Evolutionary conservation across 2,113 vertebrate species (phyloP).

Genomic region (Panthera uncia): DNA sequence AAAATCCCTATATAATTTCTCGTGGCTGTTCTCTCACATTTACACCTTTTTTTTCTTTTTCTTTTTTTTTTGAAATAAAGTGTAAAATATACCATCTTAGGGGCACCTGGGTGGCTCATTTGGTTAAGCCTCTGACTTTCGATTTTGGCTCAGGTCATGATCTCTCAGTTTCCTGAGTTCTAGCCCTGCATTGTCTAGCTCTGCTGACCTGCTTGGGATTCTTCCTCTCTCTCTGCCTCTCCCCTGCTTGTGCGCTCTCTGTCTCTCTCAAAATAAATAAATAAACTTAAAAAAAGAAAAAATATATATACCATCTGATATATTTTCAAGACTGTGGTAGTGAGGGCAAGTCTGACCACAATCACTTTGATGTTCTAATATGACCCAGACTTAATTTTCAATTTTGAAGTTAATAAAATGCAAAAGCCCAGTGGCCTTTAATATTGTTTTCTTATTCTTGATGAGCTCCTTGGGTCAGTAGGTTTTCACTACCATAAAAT

Average conservation of each 20-base stretch:
- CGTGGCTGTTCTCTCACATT: background rate
- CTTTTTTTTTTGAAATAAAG: background rate
- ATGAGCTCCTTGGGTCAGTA: background rate
- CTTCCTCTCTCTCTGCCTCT: too few relatives aligned
- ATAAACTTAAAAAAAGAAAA: too few relatives aligned
- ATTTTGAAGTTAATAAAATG: slow-evolving; percentile 64
- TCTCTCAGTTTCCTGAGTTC: too few relatives aligned
- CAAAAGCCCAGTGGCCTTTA: slow-evolving; percentile 46
- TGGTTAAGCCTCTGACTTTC: too few relatives aligned
- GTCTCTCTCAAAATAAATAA: too few relatives aligned
- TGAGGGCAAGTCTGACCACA: background rate
- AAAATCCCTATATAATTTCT: background rate
- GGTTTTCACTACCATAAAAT: background rate
- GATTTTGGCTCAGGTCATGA: too few relatives aligned
- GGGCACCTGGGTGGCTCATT: too few relatives aligned
- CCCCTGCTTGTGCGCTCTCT: too few relatives aligned
- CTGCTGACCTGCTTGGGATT: too few relatives aligned
- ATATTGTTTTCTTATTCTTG: slow-evolving; percentile 37
- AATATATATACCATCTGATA: background rate
- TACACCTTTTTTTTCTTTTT: background rate
- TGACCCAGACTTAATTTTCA: slow-evolving; percentile 36
- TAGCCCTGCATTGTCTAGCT: too few relatives aligned
- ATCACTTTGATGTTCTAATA: background rate
- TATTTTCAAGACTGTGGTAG: background rate
- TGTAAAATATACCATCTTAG: background rate